A percentile compares a stretch with the other conserved stretches of the same genome.
These are phyloP conservation scores for Drosophila bunnanda DNA, from an alignment of 2,888 invertebrate genomes.

Conservation along the genomic window DNA sequence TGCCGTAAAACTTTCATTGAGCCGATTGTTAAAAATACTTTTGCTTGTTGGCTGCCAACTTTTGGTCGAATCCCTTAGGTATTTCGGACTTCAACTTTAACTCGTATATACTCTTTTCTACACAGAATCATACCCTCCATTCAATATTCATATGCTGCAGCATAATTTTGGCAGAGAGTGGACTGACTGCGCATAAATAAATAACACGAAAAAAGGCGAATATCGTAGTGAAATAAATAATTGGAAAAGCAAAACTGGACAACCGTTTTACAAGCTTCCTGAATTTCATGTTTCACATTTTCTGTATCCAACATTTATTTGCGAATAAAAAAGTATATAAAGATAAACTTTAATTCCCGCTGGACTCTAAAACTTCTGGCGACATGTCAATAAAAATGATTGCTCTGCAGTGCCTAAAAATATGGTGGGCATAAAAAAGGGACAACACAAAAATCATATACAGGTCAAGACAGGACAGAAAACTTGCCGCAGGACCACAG, in stretches of 20 bases:
- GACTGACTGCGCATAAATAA: constrained; percentile 29
- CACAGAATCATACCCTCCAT: neutral
- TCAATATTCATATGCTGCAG: constrained; percentile 40
- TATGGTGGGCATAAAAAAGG: constrained; percentile 2
- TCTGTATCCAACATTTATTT: neutral
- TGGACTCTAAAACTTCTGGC: constrained; percentile 1
- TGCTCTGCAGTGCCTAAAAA: constrained; percentile 39
- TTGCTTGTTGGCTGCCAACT: constrained; percentile 4
- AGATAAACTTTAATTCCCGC: constrained; percentile 20
- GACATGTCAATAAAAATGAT: constrained; percentile 31
- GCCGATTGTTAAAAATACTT: constrained; percentile 17
- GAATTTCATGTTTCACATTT: neutral
- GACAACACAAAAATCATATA: constrained; percentile 31
- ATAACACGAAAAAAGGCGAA: constrained; percentile 4
- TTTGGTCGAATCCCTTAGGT: neutral
- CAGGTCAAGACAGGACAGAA: constrained; percentile 25
- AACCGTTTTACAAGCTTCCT: neutral
- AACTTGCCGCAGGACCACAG: constrained; percentile 9
- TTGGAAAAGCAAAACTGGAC: neutral
- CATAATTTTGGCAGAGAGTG: constrained; percentile 10
- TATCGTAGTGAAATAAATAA: constrained; percentile 7
- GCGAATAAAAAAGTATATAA: constrained; percentile 1
- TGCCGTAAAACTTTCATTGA: constrained; percentile 18
- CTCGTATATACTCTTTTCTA: neutral
- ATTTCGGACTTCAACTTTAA: constrained; percentile 6